These are phyloP conservation scores for Drosophila repletoides DNA, from an alignment of 1,140 invertebrate species.

Conservation along the genomic window DNA sequence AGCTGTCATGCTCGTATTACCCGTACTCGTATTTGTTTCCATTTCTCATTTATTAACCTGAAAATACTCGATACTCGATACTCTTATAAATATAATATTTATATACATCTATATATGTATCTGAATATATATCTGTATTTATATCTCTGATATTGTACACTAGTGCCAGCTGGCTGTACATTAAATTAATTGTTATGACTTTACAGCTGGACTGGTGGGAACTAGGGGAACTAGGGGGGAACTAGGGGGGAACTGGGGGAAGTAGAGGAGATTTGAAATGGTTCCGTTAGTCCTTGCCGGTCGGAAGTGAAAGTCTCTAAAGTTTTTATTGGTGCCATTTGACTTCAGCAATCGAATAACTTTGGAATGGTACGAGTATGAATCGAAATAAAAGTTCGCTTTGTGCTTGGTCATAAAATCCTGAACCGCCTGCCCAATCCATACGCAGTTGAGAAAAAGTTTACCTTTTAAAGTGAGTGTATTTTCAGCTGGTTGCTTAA, in stretches of 20 bases:
- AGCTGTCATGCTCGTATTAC: too few species aligned
- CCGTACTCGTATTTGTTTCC: too few species aligned
- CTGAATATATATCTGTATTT: too few species aligned
- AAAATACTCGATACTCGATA: too few species aligned
- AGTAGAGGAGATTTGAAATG: constrained; percentile 6
- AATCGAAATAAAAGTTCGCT: constrained; percentile 40
- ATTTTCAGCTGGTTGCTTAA: constrained; percentile 33
- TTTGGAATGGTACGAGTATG: constrained; percentile 13
- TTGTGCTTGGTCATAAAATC: constrained; percentile 39
- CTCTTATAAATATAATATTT: neutral
- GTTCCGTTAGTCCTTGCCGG: constrained; percentile 11
- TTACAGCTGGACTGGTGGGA: constrained; percentile 7
- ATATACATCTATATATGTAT: too few species aligned
- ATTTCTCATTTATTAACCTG: too few species aligned
- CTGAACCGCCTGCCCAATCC: neutral
- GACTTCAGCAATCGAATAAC: constrained; percentile 51
- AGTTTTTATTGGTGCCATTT: constrained; percentile 62
- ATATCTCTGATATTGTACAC: constrained; percentile 1
- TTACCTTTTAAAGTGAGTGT: constrained; percentile 53
- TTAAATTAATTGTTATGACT: constrained; percentile 49
- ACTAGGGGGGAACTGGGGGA: neutral
- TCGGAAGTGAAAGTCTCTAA: constrained; percentile 28
- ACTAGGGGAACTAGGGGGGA: neutral
- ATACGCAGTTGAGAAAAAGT: constrained; percentile 15
- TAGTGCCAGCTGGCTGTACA: constrained; percentile 36